A percentile compares a stretch with the other conserved stretches of the same genome.
phyloP scores from a whole-genome alignment of 2,797 vertebrate species.

The Sebastes dallii region DNA sequence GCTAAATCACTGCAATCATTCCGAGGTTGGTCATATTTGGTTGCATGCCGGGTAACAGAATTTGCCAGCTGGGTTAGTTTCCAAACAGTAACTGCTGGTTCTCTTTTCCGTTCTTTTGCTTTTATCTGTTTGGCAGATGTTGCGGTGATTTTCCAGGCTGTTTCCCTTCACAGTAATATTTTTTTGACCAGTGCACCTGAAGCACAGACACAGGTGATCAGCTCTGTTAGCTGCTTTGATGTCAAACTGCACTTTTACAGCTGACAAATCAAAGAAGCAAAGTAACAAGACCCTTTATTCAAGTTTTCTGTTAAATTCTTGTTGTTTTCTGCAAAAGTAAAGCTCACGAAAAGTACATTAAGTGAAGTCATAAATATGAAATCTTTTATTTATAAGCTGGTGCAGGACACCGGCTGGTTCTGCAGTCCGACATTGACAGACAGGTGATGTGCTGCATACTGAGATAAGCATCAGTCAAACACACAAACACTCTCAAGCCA shows the following conservation, averaged over 20 bases:
- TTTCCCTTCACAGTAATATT: not conserved
- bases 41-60: not conserved
- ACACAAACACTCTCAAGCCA: slow-evolving; percentile 39
- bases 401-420: not conserved
- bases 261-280: not conserved
- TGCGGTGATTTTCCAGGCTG: slow-evolving; percentile 16
- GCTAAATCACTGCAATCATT: not conserved
- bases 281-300: not conserved
- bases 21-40: not conserved
- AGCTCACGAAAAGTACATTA: not conserved
- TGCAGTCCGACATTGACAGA: slow-evolving; percentile 39
- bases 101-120: not conserved
- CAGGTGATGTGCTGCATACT: slow-evolving; percentile 48
- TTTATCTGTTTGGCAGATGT: slow-evolving; percentile 5
- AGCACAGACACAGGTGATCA: not conserved
- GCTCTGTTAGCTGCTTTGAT: not conserved
- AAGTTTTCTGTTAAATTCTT: not conserved
- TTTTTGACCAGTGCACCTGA: not conserved
- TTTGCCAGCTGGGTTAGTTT: not conserved
- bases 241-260: not conserved
- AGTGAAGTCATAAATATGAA: not conserved
- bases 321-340: not conserved
- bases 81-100: not conserved
- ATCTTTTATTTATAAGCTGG: slow-evolving; percentile 1
- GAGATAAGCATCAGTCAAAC: slow-evolving; percentile 61